These are phyloP conservation scores for Eupithecia abbreviata DNA, from an alignment of 2,888 invertebrate genomes.

Conservation along the genomic window DNA sequence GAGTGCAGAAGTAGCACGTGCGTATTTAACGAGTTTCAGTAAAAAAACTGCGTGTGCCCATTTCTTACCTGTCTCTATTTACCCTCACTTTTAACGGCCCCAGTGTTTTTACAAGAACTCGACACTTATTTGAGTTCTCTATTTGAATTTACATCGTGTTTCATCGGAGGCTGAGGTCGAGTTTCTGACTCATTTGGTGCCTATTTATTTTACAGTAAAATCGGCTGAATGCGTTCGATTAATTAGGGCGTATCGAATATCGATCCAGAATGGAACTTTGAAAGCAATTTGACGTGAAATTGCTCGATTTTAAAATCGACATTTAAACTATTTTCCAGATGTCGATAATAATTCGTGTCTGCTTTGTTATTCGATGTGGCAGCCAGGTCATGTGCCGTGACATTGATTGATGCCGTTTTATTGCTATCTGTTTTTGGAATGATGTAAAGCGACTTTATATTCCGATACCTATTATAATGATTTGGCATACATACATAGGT, in stretches of 20 bases:
- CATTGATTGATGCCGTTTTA: slow-evolving; percentile 60
- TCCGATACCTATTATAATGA: neutral
- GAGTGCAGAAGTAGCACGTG: slow-evolving; percentile 49
- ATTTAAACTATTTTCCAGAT: slow-evolving; percentile 30
- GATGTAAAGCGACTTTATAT: neutral
- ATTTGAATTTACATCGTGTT: slow-evolving; percentile 37
- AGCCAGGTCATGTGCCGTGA: slow-evolving; percentile 54
- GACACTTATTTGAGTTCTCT: slow-evolving; percentile 52
- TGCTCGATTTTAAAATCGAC: slow-evolving; percentile 29
- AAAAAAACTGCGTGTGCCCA: slow-evolving; percentile 39
- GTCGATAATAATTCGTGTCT: slow-evolving; percentile 40
- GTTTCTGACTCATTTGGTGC: slow-evolving; percentile 5
- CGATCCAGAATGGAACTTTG: slow-evolving; percentile 21
- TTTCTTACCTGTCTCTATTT: slow-evolving; percentile 38
- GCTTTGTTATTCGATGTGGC: slow-evolving; percentile 49
- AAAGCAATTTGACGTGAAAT: slow-evolving; percentile 27
- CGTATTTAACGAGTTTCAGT: slow-evolving; percentile 50
- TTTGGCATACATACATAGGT: slow-evolving; percentile 3
- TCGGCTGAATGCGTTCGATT: slow-evolving; percentile 30
- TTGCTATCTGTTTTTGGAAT: slow-evolving; percentile 32
- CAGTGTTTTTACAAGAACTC: slow-evolving; percentile 39
- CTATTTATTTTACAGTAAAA: slow-evolving; percentile 28
- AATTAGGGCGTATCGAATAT: slow-evolving; percentile 35
- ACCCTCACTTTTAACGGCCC: slow-evolving; percentile 37
- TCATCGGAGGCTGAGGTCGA: neutral